Conservation (phyloP, 2,888 invertebrate genomes). For the Plusia festucae region DNA sequence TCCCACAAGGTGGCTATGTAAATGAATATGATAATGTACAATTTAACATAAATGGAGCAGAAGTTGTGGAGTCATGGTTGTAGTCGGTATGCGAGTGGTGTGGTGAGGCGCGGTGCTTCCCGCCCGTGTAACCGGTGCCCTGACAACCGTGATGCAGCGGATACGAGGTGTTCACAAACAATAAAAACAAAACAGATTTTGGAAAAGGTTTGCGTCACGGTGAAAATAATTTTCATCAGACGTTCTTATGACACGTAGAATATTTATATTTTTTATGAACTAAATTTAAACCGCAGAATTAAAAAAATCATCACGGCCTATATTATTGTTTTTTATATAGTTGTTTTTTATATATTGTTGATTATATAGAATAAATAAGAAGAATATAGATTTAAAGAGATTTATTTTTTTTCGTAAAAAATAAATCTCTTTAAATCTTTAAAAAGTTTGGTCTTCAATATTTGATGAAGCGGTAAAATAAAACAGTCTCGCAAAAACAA, state of each 20-base stretch:
- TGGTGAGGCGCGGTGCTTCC: constrained; percentile 61
- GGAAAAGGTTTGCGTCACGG: neutral
- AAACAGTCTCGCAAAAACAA: constrained; percentile 26
- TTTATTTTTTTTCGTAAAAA: no score
- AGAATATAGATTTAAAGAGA: no score
- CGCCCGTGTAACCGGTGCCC: constrained; percentile 73
- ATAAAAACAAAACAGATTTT: constrained; percentile 25
- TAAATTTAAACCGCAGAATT: neutral
- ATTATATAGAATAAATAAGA: no score
- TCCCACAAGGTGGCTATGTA: constrained; percentile 82
- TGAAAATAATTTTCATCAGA: neutral
- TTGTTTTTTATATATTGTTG: no score
- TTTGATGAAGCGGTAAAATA: constrained; percentile 29
- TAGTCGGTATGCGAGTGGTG: constrained; percentile 71
- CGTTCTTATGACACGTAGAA: no score
- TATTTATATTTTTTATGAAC: no score
- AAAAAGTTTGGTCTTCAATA: neutral
- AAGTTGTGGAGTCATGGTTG: constrained; percentile 83
- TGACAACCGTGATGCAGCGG: constrained; percentile 79
- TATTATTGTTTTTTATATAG: no score
- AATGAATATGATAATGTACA: constrained; percentile 86
- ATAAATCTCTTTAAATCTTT: no score
- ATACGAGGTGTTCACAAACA: constrained; percentile 54
- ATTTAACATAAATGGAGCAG: constrained; percentile 84
- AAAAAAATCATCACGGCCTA: no score